Conservation (phyloP, 2,888 invertebrate species). For the Phortica okadai region DNA sequence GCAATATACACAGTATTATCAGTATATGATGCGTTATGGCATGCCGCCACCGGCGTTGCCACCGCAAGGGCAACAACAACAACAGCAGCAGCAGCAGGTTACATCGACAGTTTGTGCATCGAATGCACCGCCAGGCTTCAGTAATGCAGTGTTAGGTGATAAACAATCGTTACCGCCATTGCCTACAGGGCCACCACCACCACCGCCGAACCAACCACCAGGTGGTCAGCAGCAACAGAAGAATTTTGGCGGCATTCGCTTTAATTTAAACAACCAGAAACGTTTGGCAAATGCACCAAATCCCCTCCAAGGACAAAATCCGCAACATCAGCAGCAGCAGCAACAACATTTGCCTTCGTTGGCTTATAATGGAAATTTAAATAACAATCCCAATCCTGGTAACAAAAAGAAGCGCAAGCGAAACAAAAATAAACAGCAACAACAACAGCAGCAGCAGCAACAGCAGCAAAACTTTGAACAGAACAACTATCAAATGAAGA, state of each 20-base stretch:
- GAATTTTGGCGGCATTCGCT: conserved; percentile 78
- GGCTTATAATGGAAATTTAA: conserved; percentile 58
- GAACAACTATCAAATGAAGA: conserved; percentile 24
- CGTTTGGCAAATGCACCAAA: conserved; percentile 72
- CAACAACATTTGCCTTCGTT: conserved; percentile 46
- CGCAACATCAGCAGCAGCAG: conserved; percentile 65
- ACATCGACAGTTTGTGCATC: conserved; percentile 66
- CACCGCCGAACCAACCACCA: conserved; percentile 68
- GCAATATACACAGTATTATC: conserved; percentile 73
- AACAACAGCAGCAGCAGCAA: conserved; percentile 51
- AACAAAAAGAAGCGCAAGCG: conserved; percentile 86
- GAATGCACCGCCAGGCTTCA: conserved; percentile 78
- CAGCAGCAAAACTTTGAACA: conserved; percentile 54
- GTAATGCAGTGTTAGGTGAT: conserved; percentile 72
- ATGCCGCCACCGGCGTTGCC: conserved; percentile 35
- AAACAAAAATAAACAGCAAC: conserved; percentile 79
- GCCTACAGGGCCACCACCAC: conserved; percentile 78
- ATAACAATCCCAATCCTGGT: conserved; percentile 76
- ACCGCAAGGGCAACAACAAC: conserved; percentile 48
- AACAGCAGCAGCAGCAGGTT: conserved; percentile 59
- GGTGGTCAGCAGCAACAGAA: conserved; percentile 58
- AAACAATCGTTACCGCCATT: conserved; percentile 79
- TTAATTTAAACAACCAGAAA: conserved; percentile 78
- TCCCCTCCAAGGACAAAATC: conserved; percentile 60
- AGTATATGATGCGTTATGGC: conserved; percentile 72